phyloP scores from a whole-genome alignment of 2,797 vertebrate species.

The Crax fasciolata region DNA sequence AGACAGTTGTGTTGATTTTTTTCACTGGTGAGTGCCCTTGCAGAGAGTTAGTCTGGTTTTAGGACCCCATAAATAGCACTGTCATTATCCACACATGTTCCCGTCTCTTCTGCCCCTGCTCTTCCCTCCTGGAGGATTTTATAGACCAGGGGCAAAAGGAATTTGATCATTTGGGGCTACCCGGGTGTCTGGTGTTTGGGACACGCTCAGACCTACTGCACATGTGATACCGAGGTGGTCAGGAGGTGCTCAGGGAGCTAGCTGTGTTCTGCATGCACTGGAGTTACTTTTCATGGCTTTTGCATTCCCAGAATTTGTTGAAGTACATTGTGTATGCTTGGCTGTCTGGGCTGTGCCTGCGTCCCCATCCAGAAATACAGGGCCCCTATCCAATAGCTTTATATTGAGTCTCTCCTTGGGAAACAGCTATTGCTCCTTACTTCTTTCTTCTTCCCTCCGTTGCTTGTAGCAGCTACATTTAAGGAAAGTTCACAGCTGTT shows the following conservation, averaged over 20 bases:
- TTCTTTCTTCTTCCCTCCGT: neutral
- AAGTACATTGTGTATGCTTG: neutral
- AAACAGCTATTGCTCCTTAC: neutral
- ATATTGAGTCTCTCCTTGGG: neutral
- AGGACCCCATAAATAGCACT: conserved; percentile 39
- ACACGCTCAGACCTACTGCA: neutral
- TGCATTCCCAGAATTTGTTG: neutral
- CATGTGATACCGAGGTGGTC: fast-evolving
- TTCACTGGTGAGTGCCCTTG: neutral
- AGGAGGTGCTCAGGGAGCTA: neutral
- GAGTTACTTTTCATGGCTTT: neutral
- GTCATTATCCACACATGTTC: conserved; percentile 47
- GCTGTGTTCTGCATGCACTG: neutral
- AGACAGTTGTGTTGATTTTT: conserved; percentile 14
- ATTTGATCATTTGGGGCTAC: neutral
- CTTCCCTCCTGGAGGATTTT: neutral
- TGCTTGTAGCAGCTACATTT: neutral
- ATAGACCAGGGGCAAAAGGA: neutral
- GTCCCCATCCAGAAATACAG: neutral
- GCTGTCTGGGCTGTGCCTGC: neutral
- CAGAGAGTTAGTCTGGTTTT: conserved; percentile 24
- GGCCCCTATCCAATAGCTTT: neutral
- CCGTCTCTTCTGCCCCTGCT: neutral
- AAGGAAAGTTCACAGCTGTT: neutral
- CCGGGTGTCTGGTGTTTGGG: neutral